These are phyloP conservation scores for Myioborus miniatus DNA, from an alignment of 2,797 vertebrate species.

Conservation along the genomic window DNA sequence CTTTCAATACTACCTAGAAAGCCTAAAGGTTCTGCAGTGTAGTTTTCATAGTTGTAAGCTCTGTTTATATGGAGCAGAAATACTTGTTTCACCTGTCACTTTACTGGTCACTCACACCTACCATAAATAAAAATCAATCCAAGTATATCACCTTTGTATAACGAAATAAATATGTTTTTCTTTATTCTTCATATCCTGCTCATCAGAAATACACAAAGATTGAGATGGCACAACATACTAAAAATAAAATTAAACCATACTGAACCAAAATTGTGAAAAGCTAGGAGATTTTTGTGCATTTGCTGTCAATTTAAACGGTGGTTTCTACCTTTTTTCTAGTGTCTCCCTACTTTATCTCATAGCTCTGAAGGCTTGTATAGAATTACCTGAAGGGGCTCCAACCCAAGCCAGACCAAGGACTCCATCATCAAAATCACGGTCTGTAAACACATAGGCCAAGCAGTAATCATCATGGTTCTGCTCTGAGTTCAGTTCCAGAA, in stretches of 20 bases:
- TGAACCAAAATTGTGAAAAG: background rate
- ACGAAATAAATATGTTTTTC: background rate
- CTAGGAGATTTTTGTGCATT: background rate
- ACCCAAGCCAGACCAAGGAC: slow-evolving; percentile 97
- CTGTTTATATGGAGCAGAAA: background rate
- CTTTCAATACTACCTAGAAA: background rate
- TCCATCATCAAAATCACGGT: slow-evolving; percentile 97
- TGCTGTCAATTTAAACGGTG: background rate
- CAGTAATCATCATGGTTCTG: slow-evolving; percentile 99
- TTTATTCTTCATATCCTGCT: background rate
- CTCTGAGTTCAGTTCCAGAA: slow-evolving; percentile 95
- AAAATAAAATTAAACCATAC: background rate
- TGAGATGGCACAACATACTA: background rate
- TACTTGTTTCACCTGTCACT: background rate
- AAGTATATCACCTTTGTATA: background rate
- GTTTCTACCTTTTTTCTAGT: background rate
- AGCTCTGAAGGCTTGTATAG: background rate
- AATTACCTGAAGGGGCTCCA: slow-evolving; percentile 94
- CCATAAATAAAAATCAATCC: background rate
- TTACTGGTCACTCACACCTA: background rate
- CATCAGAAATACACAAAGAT: background rate
- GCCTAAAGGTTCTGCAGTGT: background rate
- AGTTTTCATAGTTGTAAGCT: background rate
- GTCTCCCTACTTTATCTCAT: background rate
- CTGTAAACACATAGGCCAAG: slow-evolving; percentile 97